Evolutionary conservation across 2,113 vertebrate genomes (phyloP), one percentile per base, ranked within the genome.

Genomic region (Cathartes aura): DNA sequence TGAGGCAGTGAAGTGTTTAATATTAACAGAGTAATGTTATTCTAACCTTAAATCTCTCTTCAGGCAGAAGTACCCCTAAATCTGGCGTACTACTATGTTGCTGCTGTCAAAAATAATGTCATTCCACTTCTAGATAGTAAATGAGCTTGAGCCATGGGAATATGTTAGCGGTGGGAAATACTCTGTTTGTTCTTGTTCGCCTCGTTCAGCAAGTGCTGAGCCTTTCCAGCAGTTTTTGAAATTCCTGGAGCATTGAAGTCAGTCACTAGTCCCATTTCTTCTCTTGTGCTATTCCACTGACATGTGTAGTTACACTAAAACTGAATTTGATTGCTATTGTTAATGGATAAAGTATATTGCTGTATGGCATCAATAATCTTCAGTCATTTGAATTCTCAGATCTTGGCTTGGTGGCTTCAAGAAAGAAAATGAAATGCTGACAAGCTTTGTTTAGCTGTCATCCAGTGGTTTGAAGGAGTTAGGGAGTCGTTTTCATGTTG

Each of bases 41-140:
- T 94, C 45, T 95, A 73, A 89, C 75, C 72, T 47, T 84, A 89
- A 75, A 87, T 74, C 75, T 72, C 92, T 64, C 64, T 63, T 89
- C 81, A 91, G 56, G 45, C 42, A 66, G 53, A 81, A 90, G n/a
- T 80, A 70, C 38, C 47, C 20, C 71, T 50, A 30, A 90, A 80
- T 67, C 71, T 27, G 38, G 24, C 15, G 21, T 70, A 22, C 43
- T 86, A 4, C 74, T 45, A 0, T 42, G 23, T 45, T 78, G 82
- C 67, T 74, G 63, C 29, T 81, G 22, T 56, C 43, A 91, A 53
- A 78, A 89, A 55, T 12, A 64, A 52, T 29, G 68, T 74, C 8
- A 13, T 87, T 66, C 11, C 21, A 20, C n/a, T 74, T 87, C 42
- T 67, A 4, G 56, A 45, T 2, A 68, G 73, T 72, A 53, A 91